Evolutionary conservation across 2,797 vertebrate species (phyloP).

Genomic region (Anguilla megastoma): DNA sequence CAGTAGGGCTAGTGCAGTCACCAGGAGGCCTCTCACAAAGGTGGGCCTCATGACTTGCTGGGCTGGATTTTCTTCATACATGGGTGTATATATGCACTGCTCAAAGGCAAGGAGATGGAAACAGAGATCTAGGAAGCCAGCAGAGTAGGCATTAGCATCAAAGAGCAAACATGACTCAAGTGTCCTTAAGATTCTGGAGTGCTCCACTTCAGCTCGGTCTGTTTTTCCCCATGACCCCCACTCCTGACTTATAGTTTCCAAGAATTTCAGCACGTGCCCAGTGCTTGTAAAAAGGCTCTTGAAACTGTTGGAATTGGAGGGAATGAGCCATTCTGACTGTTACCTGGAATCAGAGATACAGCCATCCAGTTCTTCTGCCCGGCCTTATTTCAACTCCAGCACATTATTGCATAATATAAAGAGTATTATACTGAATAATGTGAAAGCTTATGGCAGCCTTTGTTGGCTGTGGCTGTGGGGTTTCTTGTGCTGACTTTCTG

Average conservation of each 20-base stretch:
- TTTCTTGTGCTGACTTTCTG: background rate
- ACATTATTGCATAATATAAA: constrained; percentile 7
- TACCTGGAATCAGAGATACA: background rate
- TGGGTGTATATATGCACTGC: background rate
- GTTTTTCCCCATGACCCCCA: background rate
- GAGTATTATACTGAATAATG: constrained; percentile 31
- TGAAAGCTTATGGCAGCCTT: constrained; percentile 11
- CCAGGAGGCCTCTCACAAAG: background rate
- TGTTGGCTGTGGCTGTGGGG: background rate
- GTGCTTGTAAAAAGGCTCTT: constrained; percentile 8
- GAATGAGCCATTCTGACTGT: background rate
- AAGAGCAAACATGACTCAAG: constrained; percentile 19
- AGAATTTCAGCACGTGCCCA: background rate
- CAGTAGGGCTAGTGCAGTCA: background rate
- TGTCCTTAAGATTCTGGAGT: background rate
- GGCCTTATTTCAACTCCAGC: background rate
- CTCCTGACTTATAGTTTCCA: background rate
- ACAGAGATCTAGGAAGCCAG: background rate
- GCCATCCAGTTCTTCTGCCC: background rate
- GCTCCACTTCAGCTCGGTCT: constrained; percentile 13
- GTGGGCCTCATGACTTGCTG: constrained; percentile 2
- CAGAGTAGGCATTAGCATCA: background rate
- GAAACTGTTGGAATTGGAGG: background rate
- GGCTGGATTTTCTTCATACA: background rate
- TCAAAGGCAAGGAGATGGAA: background rate